phyloP scores from a whole-genome alignment of 2,113 vertebrate genomes.

The Pseudolaguvia tuberculata region DNA sequence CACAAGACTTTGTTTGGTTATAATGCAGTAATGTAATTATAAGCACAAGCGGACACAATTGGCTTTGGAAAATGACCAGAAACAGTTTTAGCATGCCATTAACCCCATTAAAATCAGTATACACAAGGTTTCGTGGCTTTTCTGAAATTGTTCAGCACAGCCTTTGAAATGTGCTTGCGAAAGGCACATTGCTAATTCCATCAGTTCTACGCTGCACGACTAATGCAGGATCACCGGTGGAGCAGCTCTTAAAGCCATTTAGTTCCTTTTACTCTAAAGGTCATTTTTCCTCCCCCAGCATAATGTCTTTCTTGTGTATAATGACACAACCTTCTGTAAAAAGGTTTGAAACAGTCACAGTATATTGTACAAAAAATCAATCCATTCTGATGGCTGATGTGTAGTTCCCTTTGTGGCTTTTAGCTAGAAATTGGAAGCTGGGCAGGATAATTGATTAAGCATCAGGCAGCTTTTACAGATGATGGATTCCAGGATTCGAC shows the following conservation, averaged over 20 bases:
- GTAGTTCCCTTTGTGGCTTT: conserved; percentile 52
- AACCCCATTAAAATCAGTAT: conserved; percentile 8
- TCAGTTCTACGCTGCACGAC: conserved; percentile 33
- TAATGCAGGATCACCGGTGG: conserved; percentile 34
- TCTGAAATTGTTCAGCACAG: background rate
- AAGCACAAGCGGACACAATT: background rate
- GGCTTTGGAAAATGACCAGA: background rate
- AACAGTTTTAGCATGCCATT: background rate
- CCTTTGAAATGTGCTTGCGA: conserved; percentile 26
- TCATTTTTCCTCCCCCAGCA: conserved; percentile 48
- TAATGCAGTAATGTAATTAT: background rate
- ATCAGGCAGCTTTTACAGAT: conserved; percentile 62
- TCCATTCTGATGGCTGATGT: conserved; percentile 54
- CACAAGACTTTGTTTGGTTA: background rate
- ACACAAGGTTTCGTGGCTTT: background rate
- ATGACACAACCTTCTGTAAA: conserved; percentile 54
- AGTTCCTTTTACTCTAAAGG: conserved; percentile 50
- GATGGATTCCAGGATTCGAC: conserved; percentile 56
- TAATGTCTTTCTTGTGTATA: conserved; percentile 49
- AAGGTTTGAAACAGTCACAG: conserved; percentile 55
- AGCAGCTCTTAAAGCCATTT: conserved; percentile 45
- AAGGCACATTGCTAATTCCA: conserved; percentile 49
- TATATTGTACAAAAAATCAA: conserved; percentile 62
- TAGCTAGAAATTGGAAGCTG: conserved; percentile 53
- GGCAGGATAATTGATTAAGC: conserved; percentile 67